Base-by-base conservation (phyloP, 2,797 vertebrate genomes). In the Crenuchus spilurus region DNA sequence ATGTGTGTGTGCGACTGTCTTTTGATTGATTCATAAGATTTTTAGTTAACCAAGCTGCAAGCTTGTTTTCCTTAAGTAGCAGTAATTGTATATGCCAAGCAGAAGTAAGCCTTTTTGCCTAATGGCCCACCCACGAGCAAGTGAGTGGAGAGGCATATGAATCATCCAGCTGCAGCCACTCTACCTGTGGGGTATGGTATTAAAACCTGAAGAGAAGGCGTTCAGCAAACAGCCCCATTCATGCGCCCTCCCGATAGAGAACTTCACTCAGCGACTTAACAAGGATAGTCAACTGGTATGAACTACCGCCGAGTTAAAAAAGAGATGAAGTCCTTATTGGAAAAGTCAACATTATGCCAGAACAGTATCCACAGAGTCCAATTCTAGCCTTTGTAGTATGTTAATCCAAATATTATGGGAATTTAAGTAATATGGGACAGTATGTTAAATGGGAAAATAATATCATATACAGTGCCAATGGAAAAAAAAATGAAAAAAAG, bases 81-180 rank as follows among this genome's bases (percentile, higher is more conserved):
- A 63, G 63, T 77, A 67, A 68, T 35, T 39, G 30, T 68, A 69
- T 26, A 73, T 37, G 52, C 30, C 72, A 26, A 68, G 68, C 57
- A 75, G 52, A 72, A 41, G 51, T 72, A 51, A 76, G 80, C 54
- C 70, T 79, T 54, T 76, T 58, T 76, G 63, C 80, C 69, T 87
- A 88, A 87, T 82, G 83, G 85, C 77, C 88, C 84, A 89, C 84
- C 84, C 81, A 87, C 79, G 83, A 79, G 81, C 74, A 52, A 1
- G 16, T 70, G 51, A 74, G 67, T 67, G 67, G 70, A 71, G 82
- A 77, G 72, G 75, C 41, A 62, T 76, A 88, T 86, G 83, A 91
- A 86, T 88, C 83, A 89, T 82, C 67, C 71, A 63, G 55, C 77
- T 64, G 61, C 14, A 63, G 57, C 37, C 69, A 39, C 58, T 65